phyloP scores from a whole-genome alignment of 2,113 vertebrate species.

The Odocoileus hemionus region DNA sequence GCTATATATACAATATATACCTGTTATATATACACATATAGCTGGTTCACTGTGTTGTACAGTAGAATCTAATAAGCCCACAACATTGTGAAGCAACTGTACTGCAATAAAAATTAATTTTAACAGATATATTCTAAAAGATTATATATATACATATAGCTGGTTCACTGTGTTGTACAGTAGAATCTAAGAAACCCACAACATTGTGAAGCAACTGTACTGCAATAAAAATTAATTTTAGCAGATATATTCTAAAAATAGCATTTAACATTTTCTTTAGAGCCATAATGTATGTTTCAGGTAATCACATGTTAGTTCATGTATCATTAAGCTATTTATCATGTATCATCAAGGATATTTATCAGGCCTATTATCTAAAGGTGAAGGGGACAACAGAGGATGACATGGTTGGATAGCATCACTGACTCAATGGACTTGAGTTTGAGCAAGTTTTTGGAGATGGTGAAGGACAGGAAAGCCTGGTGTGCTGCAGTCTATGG shows the following conservation, averaged over 20 bases:
- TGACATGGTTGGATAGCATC: background rate
- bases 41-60: background rate
- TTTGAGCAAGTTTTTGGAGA: background rate
- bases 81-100: background rate
- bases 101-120: background rate
- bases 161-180: background rate
- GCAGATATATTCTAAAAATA: background rate
- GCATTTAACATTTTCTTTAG: background rate
- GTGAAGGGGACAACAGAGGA: background rate
- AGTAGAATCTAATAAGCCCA: background rate
- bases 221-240: background rate
- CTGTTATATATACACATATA: background rate
- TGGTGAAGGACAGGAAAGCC: background rate
- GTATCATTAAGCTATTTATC: background rate
- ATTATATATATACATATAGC: background rate
- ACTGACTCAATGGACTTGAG: background rate
- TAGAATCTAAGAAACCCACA: background rate
- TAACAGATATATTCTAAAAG: background rate
- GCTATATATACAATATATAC: background rate
- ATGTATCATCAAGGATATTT: background rate
- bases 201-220: background rate
- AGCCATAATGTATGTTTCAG: background rate
- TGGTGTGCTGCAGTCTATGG: background rate
- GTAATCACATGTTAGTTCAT: background rate
- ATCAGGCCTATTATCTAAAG: background rate